A percentile compares a stretch with the other conserved stretches of the same genome.
phyloP scores from a whole-genome alignment of 92 coral and sea anemone genomes.

The Muricea muricata region DNA sequence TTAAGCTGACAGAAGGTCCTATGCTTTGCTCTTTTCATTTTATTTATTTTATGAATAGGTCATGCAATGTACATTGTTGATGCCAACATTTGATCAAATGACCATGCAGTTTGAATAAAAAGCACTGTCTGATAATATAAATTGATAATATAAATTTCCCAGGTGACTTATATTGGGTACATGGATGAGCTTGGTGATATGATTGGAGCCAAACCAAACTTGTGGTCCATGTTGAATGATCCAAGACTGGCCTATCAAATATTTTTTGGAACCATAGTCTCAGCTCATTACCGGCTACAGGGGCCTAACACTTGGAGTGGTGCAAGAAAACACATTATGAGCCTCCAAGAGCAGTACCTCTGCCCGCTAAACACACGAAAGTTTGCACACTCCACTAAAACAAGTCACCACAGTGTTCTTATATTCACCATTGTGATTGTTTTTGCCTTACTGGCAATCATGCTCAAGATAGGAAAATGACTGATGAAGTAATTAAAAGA shows the following conservation, averaged over 20 bases:
- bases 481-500: too few relatives aligned
- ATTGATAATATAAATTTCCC: not conserved
- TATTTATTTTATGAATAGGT: too few relatives aligned
- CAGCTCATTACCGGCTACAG: slow-evolving; percentile 87
- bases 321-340: slow-evolving; percentile 80
- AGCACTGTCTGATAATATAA: too few relatives aligned
- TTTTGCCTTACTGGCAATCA: not conserved
- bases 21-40: too few relatives aligned
- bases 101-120: too few relatives aligned
- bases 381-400: not conserved
- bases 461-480: not conserved
- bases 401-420: not conserved
- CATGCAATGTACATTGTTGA: too few relatives aligned
- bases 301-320: slow-evolving; percentile 85
- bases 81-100: too few relatives aligned
- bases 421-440: not conserved
- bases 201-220: slow-evolving; percentile 81
- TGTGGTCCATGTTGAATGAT: slow-evolving; percentile 75
- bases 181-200: slow-evolving; percentile 72
- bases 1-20: too few relatives aligned
- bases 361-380: slow-evolving; percentile 70
- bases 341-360: slow-evolving; percentile 59
- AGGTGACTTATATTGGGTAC: slow-evolving; percentile 62
- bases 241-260: slow-evolving; percentile 80
- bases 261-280: slow-evolving; percentile 75